These are phyloP conservation scores for Oncopeltus fasciatus DNA, from an alignment of 1,140 invertebrate species.

Conservation along the genomic window DNA sequence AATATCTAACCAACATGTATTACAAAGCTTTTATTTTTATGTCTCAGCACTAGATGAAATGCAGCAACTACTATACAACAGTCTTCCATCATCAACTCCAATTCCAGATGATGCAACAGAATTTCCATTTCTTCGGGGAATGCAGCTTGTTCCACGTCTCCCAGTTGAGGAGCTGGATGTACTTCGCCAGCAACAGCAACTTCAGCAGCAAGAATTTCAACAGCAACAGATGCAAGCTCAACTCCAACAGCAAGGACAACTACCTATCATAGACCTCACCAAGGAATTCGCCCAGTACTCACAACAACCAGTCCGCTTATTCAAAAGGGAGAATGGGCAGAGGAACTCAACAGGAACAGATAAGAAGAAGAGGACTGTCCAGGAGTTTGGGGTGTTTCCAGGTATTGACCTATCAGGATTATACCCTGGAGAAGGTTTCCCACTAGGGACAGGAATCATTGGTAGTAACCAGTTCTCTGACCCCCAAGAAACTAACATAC, in stretches of 20 bases:
- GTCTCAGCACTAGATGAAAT: background rate
- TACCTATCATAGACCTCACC: slow-evolving; percentile 5
- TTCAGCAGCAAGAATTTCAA: slow-evolving; percentile 11
- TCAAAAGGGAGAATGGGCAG: slow-evolving; percentile 36
- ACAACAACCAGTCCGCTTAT: slow-evolving; percentile 17
- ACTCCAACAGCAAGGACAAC: background rate
- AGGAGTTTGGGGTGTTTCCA: slow-evolving; percentile 12
- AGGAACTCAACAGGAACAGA: slow-evolving; percentile 29
- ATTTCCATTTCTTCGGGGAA: slow-evolving; percentile 16
- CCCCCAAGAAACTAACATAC: slow-evolving; percentile 9
- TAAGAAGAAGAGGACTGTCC: slow-evolving; percentile 21
- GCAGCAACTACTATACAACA: background rate
- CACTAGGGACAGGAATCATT: slow-evolving; percentile 13
- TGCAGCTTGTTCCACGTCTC: slow-evolving; percentile 22
- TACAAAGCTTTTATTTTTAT: background rate
- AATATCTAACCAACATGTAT: too few species aligned
- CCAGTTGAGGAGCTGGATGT: slow-evolving; percentile 22
- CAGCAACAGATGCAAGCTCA: slow-evolving; percentile 1
- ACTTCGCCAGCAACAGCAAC: slow-evolving; percentile 15
- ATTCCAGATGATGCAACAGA: slow-evolving; percentile 9
- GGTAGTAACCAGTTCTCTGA: background rate
- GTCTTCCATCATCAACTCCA: background rate
- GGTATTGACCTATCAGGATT: slow-evolving; percentile 17
- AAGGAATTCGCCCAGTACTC: slow-evolving; percentile 9
- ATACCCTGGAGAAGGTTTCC: slow-evolving; percentile 17